Evolutionary conservation across 2,113 vertebrate species (phyloP).

Genomic region (Pseudorectes ferrugineus): DNA sequence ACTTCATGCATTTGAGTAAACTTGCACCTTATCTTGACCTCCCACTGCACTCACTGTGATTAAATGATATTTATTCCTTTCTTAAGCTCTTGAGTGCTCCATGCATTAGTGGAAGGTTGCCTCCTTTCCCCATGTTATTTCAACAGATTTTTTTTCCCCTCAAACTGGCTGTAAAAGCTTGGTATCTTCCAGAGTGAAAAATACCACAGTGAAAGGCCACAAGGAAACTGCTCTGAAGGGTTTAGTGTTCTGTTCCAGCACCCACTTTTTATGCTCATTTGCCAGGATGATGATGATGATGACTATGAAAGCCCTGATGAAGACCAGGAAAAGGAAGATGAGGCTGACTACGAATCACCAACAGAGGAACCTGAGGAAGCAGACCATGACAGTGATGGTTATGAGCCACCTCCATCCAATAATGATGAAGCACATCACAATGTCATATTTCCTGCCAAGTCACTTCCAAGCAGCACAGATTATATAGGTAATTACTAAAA

Average conservation of each 20-base stretch:
- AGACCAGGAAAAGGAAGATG: slow-evolving; percentile 68
- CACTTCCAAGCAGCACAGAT: slow-evolving; percentile 75
- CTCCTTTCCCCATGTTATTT: neutral
- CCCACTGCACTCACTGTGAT: neutral
- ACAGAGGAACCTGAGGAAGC: slow-evolving; percentile 68
- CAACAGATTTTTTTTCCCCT: neutral
- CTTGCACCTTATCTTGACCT: neutral
- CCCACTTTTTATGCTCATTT: neutral
- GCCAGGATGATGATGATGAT: slow-evolving; percentile 81
- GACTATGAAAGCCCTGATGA: slow-evolving; percentile 89
- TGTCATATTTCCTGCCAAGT: slow-evolving; percentile 75
- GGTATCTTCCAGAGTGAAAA: neutral
- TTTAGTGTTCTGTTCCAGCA: neutral
- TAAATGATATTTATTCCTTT: neutral
- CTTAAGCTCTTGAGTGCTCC: neutral
- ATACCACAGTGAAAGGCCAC: neutral
- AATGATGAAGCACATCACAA: slow-evolving; percentile 71
- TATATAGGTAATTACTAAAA: slow-evolving; percentile 81
- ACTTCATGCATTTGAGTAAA: neutral
- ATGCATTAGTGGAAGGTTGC: neutral
- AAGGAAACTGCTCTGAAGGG: neutral
- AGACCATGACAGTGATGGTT: slow-evolving; percentile 73
- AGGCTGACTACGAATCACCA: slow-evolving; percentile 86
- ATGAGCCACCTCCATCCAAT: slow-evolving; percentile 86
- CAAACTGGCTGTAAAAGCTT: neutral